These are phyloP conservation scores for Globodera ellingtonae DNA, from an alignment of 1,140 invertebrate species.

Conservation along the genomic window DNA sequence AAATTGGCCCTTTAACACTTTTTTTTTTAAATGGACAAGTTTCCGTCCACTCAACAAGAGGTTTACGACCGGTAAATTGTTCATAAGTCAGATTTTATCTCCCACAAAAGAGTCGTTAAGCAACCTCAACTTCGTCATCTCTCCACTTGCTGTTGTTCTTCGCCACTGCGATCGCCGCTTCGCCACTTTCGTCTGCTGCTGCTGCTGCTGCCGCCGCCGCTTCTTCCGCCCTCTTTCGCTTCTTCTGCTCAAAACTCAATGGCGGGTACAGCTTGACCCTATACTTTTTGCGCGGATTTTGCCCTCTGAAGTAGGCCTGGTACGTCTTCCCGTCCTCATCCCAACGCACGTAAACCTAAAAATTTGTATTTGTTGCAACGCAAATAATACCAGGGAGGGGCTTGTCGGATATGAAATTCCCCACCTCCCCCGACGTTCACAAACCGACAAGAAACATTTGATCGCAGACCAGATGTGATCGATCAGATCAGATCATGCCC, in stretches of 20 bases:
- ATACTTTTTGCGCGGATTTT: slow-evolving; percentile 27
- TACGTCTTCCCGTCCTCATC: slow-evolving; percentile 31
- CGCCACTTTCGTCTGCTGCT: background rate
- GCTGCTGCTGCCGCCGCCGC: background rate
- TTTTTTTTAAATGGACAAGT: no score
- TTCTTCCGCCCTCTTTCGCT: background rate
- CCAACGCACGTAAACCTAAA: slow-evolving; percentile 40
- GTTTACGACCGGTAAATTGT: no score
- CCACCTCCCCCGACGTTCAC: no score
- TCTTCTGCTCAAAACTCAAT: background rate
- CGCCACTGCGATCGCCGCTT: background rate
- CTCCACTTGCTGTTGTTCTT: background rate
- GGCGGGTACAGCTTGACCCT: slow-evolving; percentile 12
- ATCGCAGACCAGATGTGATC: no score
- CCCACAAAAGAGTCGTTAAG: background rate
- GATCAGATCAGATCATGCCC: background rate
- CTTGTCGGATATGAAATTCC: no score
- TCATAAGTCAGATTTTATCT: no score
- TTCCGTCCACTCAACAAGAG: no score
- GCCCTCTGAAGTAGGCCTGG: slow-evolving; percentile 34
- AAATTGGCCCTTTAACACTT: background rate
- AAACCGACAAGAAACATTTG: no score
- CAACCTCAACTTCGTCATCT: slow-evolving; percentile 20
- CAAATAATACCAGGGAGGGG: background rate
- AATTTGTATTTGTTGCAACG: background rate